These are phyloP conservation scores for Acleris cristana DNA, from an alignment of 2,888 invertebrate species.

Conservation along the genomic window DNA sequence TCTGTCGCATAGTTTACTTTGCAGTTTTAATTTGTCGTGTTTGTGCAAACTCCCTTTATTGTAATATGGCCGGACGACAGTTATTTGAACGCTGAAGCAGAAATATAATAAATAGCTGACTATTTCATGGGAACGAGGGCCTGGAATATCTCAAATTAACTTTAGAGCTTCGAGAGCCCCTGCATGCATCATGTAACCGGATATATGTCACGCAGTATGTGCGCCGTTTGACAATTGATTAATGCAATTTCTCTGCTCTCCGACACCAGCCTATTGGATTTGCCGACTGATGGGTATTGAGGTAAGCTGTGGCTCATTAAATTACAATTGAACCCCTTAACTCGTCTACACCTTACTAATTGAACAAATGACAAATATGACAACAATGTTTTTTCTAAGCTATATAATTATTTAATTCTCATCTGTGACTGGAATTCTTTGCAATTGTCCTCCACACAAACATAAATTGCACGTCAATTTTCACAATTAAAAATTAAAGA, in stretches of 20 bases:
- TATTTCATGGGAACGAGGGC: constrained; percentile 12
- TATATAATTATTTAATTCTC: too few species aligned
- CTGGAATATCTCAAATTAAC: constrained; percentile 51
- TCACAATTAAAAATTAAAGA: too few species aligned
- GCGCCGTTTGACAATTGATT: constrained; percentile 75
- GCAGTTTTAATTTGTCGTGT: constrained; percentile 32
- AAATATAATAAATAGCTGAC: constrained; percentile 33
- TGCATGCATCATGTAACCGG: constrained; percentile 48
- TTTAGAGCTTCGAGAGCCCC: constrained; percentile 54
- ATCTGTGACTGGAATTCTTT: too few species aligned
- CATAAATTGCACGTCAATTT: too few species aligned
- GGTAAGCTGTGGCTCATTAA: constrained; percentile 4
- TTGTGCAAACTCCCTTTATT: constrained; percentile 34
- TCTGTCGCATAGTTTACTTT: constrained; percentile 34
- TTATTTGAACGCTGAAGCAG: constrained; percentile 38
- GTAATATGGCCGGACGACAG: constrained; percentile 23
- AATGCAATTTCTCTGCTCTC: constrained; percentile 72
- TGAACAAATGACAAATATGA: too few species aligned
- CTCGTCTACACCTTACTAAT: too few species aligned
- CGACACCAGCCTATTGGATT: constrained; percentile 61
- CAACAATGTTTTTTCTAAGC: too few species aligned
- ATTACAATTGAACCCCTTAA: background rate
- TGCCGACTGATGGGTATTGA: constrained; percentile 37
- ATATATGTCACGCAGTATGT: constrained; percentile 58
- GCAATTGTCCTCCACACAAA: too few species aligned